Conservation (phyloP, 1,140 invertebrate genomes). For the Probaryconus sp. region DNA sequence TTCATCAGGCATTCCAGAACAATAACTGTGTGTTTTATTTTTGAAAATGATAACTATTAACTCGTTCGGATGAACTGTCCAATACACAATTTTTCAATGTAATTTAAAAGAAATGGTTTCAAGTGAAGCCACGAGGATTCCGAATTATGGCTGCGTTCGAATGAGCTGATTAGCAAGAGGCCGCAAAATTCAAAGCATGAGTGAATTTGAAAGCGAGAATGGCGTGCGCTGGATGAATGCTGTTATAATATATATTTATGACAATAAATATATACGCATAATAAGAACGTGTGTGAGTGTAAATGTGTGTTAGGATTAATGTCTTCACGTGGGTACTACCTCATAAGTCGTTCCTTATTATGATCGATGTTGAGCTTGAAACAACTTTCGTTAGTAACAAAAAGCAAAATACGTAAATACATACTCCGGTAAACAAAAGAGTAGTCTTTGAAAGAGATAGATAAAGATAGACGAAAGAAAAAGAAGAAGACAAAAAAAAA, state of each 20-base stretch:
- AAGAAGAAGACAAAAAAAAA: conserved; percentile 39
- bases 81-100: too few species aligned
- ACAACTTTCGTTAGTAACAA: conserved; percentile 65
- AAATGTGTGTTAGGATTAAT: conserved; percentile 24
- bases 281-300: not conserved
- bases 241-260: conserved; percentile 5
- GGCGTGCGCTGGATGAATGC: conserved; percentile 11
- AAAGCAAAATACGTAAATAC: conserved; percentile 33
- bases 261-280: conserved; percentile 2
- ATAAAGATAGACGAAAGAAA: conserved; percentile 18
- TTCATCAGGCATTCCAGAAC: too few species aligned
- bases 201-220: conserved; percentile 33
- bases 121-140: not conserved
- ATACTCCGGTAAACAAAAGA: conserved; percentile 31
- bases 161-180: conserved; percentile 35
- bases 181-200: conserved; percentile 16
- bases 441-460: conserved; percentile 23
- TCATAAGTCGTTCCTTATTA: conserved; percentile 31
- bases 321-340: conserved; percentile 26
- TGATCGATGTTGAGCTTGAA: conserved; percentile 50
- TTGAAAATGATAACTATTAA: too few species aligned
- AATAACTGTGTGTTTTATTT: too few species aligned
- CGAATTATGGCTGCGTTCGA: not conserved
- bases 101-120: too few species aligned
- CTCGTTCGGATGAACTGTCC: too few species aligned